Evolutionary conservation across 2,797 vertebrate species (phyloP), one percentile per base, ranked within the genome.

Genomic region (Tokudaia tokunoshimensis): DNA sequence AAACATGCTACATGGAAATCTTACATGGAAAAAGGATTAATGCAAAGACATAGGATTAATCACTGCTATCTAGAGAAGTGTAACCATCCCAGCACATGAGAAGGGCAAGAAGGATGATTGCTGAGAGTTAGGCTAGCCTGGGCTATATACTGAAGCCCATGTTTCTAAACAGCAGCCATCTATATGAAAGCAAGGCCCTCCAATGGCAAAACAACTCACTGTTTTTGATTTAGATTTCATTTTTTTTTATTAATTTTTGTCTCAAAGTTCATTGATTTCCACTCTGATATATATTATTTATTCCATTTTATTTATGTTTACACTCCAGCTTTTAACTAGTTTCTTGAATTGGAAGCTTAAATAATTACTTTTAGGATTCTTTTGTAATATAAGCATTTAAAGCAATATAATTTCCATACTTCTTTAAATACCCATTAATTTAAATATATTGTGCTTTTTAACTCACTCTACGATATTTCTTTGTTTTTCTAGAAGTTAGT

Each of bases 361-460:
- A 72, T 86, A 91, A 87, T 50, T 61, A 15, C 82, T 88, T 91
- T 91, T 88, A 95, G n/a, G 47, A 34, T 82, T 90, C 19, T 89
- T 82, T 81, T 85, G 47, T 76, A 94, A 96, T 11, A 52, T 72
- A 86, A 34, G 47, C 44, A 37, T 86, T 55, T 34, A 86, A 70
- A 86, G 47, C 29, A 12, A 67, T 22, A 90, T 0, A 70, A n/a
- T 72, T 86, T 72, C 17, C 31, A 59, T 22, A 29, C 72, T 59
- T 59, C 11, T 88, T 88, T 76, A 89, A 47, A n/a, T 15, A 78
- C 47, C 37, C 29, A 47, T 34, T 83, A 41, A 70, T 70, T 91
- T 78, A 61, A 87, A 91, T 75, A 26, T 15, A 44, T 29, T 61
- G 81, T 41, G 20, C 14, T 80, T 88, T 84, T 72, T 63, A 94